Conservation (phyloP, 2,113 vertebrate genomes). For the Puma concolor region DNA sequence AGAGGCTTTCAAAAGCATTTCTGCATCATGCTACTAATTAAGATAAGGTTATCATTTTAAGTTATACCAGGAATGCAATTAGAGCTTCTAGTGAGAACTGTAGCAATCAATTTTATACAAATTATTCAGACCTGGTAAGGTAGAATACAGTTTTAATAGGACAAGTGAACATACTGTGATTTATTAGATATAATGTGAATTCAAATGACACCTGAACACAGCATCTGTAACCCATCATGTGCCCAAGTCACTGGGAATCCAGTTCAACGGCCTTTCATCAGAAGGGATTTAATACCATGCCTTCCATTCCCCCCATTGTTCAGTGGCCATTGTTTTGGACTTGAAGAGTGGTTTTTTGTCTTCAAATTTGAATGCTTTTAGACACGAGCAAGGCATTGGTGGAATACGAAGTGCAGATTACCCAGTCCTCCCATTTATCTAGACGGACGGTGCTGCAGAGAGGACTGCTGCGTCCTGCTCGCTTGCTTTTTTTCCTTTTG, state of each 20-base stretch:
- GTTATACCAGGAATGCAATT: constrained; percentile 89
- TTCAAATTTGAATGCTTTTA: constrained; percentile 22
- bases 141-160: constrained; percentile 85
- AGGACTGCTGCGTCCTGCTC: background rate
- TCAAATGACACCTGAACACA: constrained; percentile 74
- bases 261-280: constrained; percentile 66
- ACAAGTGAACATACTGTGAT: constrained; percentile 82
- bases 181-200: constrained; percentile 83
- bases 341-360: constrained; percentile 56
- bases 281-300: constrained; percentile 55
- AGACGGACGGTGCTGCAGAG: rapidly evolving
- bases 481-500: constrained; percentile 9
- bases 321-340: constrained; percentile 59
- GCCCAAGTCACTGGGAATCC: constrained; percentile 51
- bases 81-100: constrained; percentile 86
- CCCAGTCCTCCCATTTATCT: background rate
- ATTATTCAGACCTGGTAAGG: constrained; percentile 85
- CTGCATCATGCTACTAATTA: constrained; percentile 89
- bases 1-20: constrained; percentile 84
- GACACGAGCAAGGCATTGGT: background rate
- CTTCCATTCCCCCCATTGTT: constrained; percentile 20
- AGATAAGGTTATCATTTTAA: constrained; percentile 91
- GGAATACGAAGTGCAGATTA: background rate
- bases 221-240: constrained; percentile 47
- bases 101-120: constrained; percentile 88